Evolutionary conservation across 2,888 invertebrate species (phyloP).

Genomic region (Euspilapteryx auroguttella): DNA sequence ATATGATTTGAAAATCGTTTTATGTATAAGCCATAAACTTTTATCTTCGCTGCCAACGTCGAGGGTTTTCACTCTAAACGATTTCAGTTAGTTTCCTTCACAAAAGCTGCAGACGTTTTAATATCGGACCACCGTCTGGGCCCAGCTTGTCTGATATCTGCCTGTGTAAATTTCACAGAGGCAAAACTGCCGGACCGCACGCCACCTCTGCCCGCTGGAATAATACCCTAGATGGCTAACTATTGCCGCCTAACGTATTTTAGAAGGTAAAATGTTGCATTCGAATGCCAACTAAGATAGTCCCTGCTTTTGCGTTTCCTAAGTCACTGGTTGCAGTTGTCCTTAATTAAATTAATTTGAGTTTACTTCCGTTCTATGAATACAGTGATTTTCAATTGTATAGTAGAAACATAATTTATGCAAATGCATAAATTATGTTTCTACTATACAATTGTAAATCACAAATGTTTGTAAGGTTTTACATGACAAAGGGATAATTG

Average conservation of each 20-base stretch:
- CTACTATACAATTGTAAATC: no score
- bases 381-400: no score
- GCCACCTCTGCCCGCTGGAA: conserved; percentile 52
- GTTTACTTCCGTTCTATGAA: no score
- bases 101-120: conserved; percentile 55
- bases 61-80: conserved; percentile 32
- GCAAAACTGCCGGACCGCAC: conserved; percentile 41
- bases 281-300: no score
- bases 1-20: conserved; percentile 61
- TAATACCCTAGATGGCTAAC: conserved; percentile 50
- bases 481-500: no score
- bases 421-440: no score
- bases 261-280: no score
- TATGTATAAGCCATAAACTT: conserved; percentile 59
- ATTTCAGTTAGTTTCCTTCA: conserved; percentile 43
- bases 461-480: no score
- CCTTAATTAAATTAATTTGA: no score
- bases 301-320: no score
- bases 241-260: conserved; percentile 56
- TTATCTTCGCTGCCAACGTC: conserved; percentile 37
- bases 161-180: conserved; percentile 42
- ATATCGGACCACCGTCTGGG: conserved; percentile 38
- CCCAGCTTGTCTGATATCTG: conserved; percentile 28
- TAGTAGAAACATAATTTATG: no score
- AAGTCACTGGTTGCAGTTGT: no score